Evolutionary conservation across 2,888 invertebrate species (phyloP).

Genomic region (Darwinula stevensoni): DNA sequence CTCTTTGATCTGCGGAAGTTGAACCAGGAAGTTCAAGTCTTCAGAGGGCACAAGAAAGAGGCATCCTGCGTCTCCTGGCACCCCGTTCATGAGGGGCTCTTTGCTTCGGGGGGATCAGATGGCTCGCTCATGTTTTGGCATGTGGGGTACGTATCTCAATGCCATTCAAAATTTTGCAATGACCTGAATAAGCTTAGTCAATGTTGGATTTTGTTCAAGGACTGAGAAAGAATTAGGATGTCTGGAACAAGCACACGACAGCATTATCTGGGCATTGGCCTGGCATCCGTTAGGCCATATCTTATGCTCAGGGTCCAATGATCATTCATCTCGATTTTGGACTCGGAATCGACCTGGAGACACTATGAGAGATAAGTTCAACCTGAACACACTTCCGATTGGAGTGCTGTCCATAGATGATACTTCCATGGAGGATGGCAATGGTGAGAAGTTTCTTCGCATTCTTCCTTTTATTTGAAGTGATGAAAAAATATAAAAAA

Average conservation of each 20-base stretch:
- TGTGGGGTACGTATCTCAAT: slow-evolving; percentile 36
- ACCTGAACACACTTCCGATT: slow-evolving; percentile 64
- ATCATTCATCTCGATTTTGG: slow-evolving; percentile 98
- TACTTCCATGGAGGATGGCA: too few relatives aligned
- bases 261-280: slow-evolving; percentile 92
- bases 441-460: too few relatives aligned
- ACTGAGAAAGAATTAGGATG: slow-evolving; percentile 93
- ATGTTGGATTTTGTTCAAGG: too few relatives aligned
- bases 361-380: slow-evolving; percentile 90
- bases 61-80: slow-evolving; percentile 95
- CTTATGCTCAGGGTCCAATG: slow-evolving; percentile 95
- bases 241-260: slow-evolving; percentile 95
- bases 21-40: slow-evolving; percentile 69
- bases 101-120: slow-evolving; percentile 94
- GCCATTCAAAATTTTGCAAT: too few relatives aligned
- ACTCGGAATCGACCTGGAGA: slow-evolving; percentile 95
- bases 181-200: too few relatives aligned
- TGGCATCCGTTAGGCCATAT: slow-evolving; percentile 99
- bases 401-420: slow-evolving; percentile 26
- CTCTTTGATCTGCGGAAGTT: slow-evolving; percentile 90
- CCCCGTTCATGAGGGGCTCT: slow-evolving; percentile 84
- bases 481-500: too few relatives aligned
- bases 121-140: slow-evolving; percentile 97
- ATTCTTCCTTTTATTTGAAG: too few relatives aligned
- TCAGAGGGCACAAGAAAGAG: slow-evolving; percentile 96